Evolutionary conservation across 2,888 invertebrate species (phyloP).

Genomic region (Athalia cordata): DNA sequence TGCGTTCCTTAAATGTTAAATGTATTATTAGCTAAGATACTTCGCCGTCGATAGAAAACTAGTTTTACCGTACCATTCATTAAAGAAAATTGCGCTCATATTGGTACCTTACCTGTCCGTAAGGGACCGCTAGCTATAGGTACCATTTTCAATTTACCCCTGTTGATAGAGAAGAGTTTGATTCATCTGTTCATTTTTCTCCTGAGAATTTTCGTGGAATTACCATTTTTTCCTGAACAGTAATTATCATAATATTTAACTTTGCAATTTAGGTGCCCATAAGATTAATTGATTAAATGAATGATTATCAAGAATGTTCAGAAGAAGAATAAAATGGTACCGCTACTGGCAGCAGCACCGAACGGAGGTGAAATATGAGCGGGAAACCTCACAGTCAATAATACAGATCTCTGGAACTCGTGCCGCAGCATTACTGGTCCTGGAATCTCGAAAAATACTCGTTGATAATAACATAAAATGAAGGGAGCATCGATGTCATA

Average conservation of each 20-base stretch:
- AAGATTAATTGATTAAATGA: too few relatives aligned
- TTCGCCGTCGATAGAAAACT: background rate
- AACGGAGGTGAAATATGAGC: too few relatives aligned
- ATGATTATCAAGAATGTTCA: too few relatives aligned
- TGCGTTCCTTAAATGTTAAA: conserved; percentile 30
- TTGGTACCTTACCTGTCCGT: background rate
- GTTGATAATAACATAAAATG: background rate
- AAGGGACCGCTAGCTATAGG: conserved; percentile 6
- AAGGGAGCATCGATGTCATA: too few relatives aligned
- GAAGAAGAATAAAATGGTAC: too few relatives aligned
- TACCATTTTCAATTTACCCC: background rate
- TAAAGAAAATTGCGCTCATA: background rate
- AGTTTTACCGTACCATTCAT: conserved; percentile 3
- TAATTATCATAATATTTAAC: too few relatives aligned
- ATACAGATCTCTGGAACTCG: conserved; percentile 11
- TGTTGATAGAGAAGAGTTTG: conserved; percentile 26
- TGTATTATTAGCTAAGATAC: conserved; percentile 7
- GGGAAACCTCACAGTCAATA: background rate
- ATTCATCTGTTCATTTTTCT: background rate
- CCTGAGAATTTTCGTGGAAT: background rate
- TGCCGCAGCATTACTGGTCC: background rate
- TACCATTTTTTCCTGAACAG: too few relatives aligned
- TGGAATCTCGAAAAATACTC: background rate
- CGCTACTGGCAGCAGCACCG: too few relatives aligned
- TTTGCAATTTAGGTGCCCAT: too few relatives aligned